phyloP scores from a whole-genome alignment of 2,797 vertebrate species.

The Rhodeus uyekii region DNA sequence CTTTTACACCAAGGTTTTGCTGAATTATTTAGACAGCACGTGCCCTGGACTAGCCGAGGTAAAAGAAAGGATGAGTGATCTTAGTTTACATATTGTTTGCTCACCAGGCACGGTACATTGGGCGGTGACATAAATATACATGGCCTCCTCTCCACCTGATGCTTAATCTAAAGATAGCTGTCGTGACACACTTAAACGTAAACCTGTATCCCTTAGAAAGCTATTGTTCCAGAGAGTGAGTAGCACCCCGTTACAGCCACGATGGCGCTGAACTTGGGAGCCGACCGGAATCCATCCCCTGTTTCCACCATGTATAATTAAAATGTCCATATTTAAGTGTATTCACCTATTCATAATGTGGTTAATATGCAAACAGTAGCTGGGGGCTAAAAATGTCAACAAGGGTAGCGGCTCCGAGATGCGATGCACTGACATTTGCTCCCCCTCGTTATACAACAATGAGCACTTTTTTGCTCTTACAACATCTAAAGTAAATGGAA shows the following conservation, averaged over 20 bases:
- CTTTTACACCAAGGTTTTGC: constrained; percentile 52
- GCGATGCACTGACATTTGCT: neutral
- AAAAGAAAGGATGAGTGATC: constrained; percentile 59
- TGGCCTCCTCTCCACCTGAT: constrained; percentile 49
- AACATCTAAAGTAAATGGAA: constrained; percentile 27
- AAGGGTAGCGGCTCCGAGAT: neutral
- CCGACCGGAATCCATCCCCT: constrained; percentile 25
- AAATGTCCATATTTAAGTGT: constrained; percentile 35
- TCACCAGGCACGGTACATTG: constrained; percentile 34
- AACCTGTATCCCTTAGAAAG: constrained; percentile 20
- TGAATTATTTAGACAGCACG: constrained; percentile 58
- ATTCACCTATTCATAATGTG: constrained; percentile 38
- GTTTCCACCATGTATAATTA: constrained; percentile 53
- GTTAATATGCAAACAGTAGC: constrained; percentile 37
- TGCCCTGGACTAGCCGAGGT: constrained; percentile 47
- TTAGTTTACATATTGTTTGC: constrained; percentile 59
- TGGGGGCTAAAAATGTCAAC: neutral
- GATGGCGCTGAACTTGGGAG: neutral
- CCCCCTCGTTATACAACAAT: constrained; percentile 8
- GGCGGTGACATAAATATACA: constrained; percentile 55
- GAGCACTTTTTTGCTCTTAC: neutral
- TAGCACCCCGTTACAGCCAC: neutral
- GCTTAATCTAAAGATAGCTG: constrained; percentile 36
- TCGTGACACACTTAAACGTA: constrained; percentile 37
- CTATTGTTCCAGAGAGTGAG: constrained; percentile 31